These are phyloP conservation scores for Ptyas mucosa DNA, from an alignment of 2,113 vertebrate species.

Conservation along the genomic window DNA sequence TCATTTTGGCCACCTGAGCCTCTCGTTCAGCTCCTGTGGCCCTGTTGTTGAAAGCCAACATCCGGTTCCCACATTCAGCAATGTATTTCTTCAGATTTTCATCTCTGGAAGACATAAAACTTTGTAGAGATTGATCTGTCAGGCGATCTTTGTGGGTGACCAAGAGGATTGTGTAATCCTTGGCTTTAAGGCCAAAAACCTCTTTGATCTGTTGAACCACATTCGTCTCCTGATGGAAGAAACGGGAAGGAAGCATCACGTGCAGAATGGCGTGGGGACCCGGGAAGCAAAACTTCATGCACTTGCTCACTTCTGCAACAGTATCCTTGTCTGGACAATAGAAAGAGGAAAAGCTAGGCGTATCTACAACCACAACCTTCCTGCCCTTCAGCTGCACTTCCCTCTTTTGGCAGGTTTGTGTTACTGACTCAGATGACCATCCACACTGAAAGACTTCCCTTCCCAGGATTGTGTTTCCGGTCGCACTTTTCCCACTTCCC, in stretches of 20 bases:
- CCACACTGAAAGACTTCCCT: constrained; percentile 4
- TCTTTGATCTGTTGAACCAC: not conserved
- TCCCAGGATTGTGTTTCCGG: constrained; percentile 34
- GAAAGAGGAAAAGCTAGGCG: constrained; percentile 51
- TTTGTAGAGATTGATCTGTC: no score
- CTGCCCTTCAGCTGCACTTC: constrained; percentile 10
- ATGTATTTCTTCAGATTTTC: no score
- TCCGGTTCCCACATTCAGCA: no score
- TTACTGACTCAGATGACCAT: constrained; percentile 19
- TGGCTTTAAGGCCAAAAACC: not conserved
- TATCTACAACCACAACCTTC: constrained; percentile 64
- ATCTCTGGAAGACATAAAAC: no score
- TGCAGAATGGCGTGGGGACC: no score
- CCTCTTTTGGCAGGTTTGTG: constrained; percentile 48
- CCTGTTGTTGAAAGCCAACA: not conserved
- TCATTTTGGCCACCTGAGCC: not conserved
- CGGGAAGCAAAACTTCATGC: no score
- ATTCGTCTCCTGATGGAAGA: no score
- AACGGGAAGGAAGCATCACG: no score
- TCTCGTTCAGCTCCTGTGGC: not conserved
- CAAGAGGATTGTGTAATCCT: not conserved
- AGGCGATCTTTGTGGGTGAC: not conserved
- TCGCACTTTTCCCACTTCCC: constrained; percentile 36
- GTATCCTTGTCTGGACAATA: no score
- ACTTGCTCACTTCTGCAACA: no score